phyloP scores from a whole-genome alignment of 1,140 invertebrate genomes.

The Eueides isabella region DNA sequence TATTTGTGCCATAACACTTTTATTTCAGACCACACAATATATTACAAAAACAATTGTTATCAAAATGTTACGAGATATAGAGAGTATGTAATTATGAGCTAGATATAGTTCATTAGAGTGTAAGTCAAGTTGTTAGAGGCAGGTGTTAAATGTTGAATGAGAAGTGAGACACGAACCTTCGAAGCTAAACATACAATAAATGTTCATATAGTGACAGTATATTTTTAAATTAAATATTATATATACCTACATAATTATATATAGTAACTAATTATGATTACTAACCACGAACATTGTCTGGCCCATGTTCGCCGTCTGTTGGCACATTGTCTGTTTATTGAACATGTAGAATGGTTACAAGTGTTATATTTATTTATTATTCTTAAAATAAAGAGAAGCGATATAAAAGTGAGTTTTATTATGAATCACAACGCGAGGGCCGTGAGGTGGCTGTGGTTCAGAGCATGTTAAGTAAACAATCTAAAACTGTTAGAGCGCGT shows the following conservation, averaged over 20 bases:
- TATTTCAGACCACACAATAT: not conserved
- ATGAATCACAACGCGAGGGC: not conserved
- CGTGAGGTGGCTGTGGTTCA: not conserved
- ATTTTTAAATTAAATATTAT: not conserved
- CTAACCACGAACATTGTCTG: slow-evolving; percentile 2
- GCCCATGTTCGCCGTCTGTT: slow-evolving; percentile 17
- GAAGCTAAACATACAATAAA: slow-evolving; percentile 6
- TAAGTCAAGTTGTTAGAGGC: not conserved
- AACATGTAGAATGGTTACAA: slow-evolving; percentile 54
- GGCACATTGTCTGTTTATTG: slow-evolving; percentile 58
- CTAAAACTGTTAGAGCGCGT: not conserved
- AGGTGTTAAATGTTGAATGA: not conserved
- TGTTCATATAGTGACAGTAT: not conserved
- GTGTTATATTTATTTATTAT: slow-evolving; percentile 59
- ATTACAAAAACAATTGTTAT: not conserved
- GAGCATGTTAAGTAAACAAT: not conserved
- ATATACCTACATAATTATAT: slow-evolving; percentile 5
- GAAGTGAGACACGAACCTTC: not conserved
- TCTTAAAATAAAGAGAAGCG: slow-evolving; percentile 40
- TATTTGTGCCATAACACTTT: slow-evolving; percentile 22
- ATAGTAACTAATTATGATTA: not conserved
- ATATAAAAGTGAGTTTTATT: slow-evolving; percentile 17
- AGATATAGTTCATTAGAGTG: not conserved
- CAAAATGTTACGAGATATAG: not conserved
- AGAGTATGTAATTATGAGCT: not conserved